These are phyloP conservation scores for Platycheirus rosarum DNA, from an alignment of 2,888 invertebrate species.

Conservation along the genomic window DNA sequence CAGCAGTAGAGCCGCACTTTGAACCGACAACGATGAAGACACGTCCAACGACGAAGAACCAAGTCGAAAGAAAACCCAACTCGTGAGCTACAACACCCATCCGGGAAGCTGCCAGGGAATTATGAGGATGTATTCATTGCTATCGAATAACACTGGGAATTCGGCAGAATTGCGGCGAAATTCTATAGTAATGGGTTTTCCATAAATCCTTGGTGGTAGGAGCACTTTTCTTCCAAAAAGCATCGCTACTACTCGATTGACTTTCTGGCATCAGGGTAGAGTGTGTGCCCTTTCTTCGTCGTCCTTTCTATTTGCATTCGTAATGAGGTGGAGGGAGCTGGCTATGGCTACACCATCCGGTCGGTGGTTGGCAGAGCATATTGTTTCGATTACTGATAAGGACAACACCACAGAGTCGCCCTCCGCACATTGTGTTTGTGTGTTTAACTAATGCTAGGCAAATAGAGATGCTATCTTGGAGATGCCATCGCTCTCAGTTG, in stretches of 20 bases:
- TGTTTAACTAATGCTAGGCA: constrained; percentile 43
- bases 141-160: constrained; percentile 70
- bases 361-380: constrained; percentile 49
- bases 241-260: constrained; percentile 54
- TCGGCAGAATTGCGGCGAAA: constrained; percentile 40
- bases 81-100: neutral
- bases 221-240: constrained; percentile 27
- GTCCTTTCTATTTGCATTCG: constrained; percentile 64
- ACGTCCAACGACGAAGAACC: neutral
- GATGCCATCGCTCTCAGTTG: neutral
- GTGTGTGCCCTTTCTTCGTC: neutral
- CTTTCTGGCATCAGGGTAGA: constrained; percentile 43
- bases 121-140: constrained; percentile 70
- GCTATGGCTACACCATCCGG: neutral
- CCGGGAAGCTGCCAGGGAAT: constrained; percentile 49
- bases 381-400: constrained; percentile 67
- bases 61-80: neutral
- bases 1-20: neutral
- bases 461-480: constrained; percentile 38
- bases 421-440: constrained; percentile 26
- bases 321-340: constrained; percentile 58
- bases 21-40: neutral
- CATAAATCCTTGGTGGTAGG: constrained; percentile 53
- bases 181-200: constrained; percentile 64
- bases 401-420: constrained; percentile 17